Conservation (phyloP, 2,888 invertebrate genomes). For the Keiferia lycopersicella region DNA sequence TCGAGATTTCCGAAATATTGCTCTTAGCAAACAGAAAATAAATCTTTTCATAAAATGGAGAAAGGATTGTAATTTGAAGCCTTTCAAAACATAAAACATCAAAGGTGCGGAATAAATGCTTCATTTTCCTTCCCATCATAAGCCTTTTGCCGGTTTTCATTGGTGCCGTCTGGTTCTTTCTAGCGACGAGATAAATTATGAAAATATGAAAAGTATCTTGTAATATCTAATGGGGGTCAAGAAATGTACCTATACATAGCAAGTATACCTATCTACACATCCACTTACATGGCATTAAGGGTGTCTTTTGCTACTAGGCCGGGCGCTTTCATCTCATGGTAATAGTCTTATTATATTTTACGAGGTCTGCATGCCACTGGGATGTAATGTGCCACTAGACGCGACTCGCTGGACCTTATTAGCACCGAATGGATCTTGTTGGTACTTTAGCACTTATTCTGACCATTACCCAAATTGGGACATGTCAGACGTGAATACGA, state of each 20-base stretch:
- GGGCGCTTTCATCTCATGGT: conserved; percentile 52
- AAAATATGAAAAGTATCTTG: background rate
- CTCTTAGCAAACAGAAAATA: background rate
- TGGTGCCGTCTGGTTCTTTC: conserved; percentile 30
- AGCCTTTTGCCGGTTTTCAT: conserved; percentile 31
- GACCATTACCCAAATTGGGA: background rate
- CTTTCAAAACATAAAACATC: conserved; percentile 15
- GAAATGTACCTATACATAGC: too few relatives aligned
- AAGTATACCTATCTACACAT: background rate
- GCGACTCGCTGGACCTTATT: conserved; percentile 63
- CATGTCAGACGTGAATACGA: background rate
- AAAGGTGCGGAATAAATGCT: conserved; percentile 15
- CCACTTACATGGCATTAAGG: conserved; percentile 28
- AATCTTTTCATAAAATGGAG: conserved; percentile 9
- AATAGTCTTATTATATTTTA: conserved; percentile 77
- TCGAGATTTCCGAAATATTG: background rate
- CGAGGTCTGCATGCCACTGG: conserved; percentile 63
- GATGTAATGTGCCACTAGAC: conserved; percentile 61
- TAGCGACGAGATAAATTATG: background rate
- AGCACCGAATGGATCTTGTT: conserved; percentile 39
- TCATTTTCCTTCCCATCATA: conserved; percentile 13
- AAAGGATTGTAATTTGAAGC: conserved; percentile 11
- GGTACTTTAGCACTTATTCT: background rate
- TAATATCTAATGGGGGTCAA: background rate
- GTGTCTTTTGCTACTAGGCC: conserved; percentile 46